These are phyloP conservation scores for Furnarius figulus DNA, from an alignment of 2,113 vertebrate species.

Conservation along the genomic window DNA sequence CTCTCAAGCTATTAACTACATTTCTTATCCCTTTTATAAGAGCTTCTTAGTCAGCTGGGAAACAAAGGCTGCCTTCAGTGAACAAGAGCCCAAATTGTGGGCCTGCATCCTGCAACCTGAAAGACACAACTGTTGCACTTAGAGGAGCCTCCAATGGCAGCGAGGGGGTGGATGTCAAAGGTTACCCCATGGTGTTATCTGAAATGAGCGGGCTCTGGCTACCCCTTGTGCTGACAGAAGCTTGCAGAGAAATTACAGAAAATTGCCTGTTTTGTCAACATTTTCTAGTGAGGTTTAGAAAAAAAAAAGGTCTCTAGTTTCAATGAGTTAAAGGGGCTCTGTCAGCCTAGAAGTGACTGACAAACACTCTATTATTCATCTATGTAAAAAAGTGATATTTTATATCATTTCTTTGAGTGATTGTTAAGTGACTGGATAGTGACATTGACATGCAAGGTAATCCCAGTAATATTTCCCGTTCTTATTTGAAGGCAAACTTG, in stretches of 20 bases:
- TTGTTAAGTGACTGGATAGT: conserved; percentile 85
- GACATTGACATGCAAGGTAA: conserved; percentile 62
- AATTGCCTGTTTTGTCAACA: conserved; percentile 96
- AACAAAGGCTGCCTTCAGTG: conserved; percentile 86
- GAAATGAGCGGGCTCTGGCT: conserved; percentile 85
- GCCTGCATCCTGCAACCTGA: conserved; percentile 84
- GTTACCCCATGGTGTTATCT: conserved; percentile 79
- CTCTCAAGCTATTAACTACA: conserved; percentile 91
- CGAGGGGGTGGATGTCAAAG: conserved; percentile 85
- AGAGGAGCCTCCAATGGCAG: conserved; percentile 71
- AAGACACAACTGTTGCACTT: conserved; percentile 88
- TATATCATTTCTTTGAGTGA: conserved; percentile 94
- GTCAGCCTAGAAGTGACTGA: conserved; percentile 84
- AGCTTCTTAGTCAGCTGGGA: conserved; percentile 78
- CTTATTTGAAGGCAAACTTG: conserved; percentile 14
- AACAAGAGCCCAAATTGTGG: conserved; percentile 62
- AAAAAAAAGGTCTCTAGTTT: conserved; percentile 78
- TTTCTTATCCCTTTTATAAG: conserved; percentile 87
- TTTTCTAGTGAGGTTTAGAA: conserved; percentile 89
- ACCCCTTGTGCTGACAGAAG: conserved; percentile 85
- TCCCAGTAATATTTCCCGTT: conserved; percentile 62
- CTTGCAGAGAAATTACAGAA: conserved; percentile 86
- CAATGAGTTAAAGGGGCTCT: conserved; percentile 79
- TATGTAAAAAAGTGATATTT: conserved; percentile 86
- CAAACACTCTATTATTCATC: conserved; percentile 90